Base-by-base conservation (phyloP, 1,140 invertebrate species). In the Chionoecetes opilio region DNA sequence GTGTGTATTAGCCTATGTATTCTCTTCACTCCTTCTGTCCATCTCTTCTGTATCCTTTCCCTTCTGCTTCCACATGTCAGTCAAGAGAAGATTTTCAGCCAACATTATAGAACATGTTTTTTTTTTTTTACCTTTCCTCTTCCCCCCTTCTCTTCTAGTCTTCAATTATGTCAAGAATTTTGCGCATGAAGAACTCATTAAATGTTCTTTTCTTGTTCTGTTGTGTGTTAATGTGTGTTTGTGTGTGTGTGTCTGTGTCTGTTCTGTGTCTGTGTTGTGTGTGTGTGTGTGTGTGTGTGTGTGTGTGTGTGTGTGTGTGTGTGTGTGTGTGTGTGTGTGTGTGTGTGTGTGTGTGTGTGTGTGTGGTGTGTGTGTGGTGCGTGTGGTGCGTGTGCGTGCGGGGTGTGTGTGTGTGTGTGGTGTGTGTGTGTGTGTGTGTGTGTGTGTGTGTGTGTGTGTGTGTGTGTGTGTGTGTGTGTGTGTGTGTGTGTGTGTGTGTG, bases 381-480 rank as follows among this genome's bases (percentile, higher is more conserved):
- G 63, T 75, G 63, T 75, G n/a, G 63, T 75, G 63, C n/a, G 63
- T 75, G 63, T 75, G 63, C 8, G 63, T 75, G 63, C n/a, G n/a
- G n/a, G n/a, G 63, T n/a, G 63, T 75, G 63, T 75, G 63, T 75
- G 63, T 75, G 63, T 75, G 63, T 75, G 63, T 75, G n/a, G n/a
- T n/a, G n/a, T n/a, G n/a, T n/a, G n/a, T n/a, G n/a, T n/a, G n/a
- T n/a, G n/a, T n/a, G n/a, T n/a, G n/a, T 46, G 14, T 14, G 5
- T 46, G 5, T 14, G 41, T 46, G 41, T 46, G 41, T 46, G 41
- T 46, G 41, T 8, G 14, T 5, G 41, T 5, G 14, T 8, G 41
- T 5, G 14, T 5, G 41, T 46, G 41, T 8, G 41, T 46, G 41
- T 46, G 41, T 46, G 41, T 46, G 41, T 5, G 63, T 26, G 63